Conservation (phyloP, 2,888 invertebrate genomes). For the Catocala sponsa region DNA sequence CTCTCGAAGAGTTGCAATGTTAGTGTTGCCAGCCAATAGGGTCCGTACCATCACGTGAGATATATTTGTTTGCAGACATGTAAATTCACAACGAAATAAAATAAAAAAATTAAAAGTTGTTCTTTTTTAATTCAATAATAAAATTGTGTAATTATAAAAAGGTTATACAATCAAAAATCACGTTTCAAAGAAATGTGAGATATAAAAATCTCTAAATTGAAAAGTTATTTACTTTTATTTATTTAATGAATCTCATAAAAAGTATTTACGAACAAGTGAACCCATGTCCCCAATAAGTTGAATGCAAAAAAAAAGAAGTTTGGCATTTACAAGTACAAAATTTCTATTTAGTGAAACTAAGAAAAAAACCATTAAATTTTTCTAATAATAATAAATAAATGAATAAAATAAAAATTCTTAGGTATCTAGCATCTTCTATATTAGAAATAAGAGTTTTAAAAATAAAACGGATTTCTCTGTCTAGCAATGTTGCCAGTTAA, state of each 20-base stretch:
- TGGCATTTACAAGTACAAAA: constrained; percentile 84
- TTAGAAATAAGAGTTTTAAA: constrained; percentile 40
- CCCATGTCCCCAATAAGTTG: constrained; percentile 36
- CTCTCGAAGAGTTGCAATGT: too few species aligned
- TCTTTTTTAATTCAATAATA: too few species aligned
- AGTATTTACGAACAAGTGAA: constrained; percentile 21
- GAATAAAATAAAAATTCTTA: constrained; percentile 38
- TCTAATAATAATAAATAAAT: constrained; percentile 51
- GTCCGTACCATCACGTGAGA: too few species aligned
- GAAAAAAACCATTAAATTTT: constrained; percentile 52
- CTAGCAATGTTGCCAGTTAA: constrained; percentile 47
- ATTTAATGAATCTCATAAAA: constrained; percentile 5
- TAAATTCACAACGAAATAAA: too few species aligned
- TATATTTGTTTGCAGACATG: too few species aligned
- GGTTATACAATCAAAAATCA: too few species aligned
- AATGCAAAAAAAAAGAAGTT: constrained; percentile 51
- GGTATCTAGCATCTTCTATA: constrained; percentile 44
- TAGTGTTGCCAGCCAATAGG: too few species aligned
- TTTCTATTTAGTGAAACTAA: constrained; percentile 65
- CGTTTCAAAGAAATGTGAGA: too few species aligned
- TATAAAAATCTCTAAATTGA: too few species aligned
- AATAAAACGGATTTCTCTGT: constrained; percentile 40
- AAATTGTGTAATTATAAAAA: too few species aligned
- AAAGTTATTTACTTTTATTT: not conserved
- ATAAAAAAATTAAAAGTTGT: too few species aligned